A percentile compares a stretch with the other conserved stretches of the same genome.
Evolutionary conservation across 2,797 vertebrate species (phyloP).

Genomic region (Myotis pilosus): DNA sequence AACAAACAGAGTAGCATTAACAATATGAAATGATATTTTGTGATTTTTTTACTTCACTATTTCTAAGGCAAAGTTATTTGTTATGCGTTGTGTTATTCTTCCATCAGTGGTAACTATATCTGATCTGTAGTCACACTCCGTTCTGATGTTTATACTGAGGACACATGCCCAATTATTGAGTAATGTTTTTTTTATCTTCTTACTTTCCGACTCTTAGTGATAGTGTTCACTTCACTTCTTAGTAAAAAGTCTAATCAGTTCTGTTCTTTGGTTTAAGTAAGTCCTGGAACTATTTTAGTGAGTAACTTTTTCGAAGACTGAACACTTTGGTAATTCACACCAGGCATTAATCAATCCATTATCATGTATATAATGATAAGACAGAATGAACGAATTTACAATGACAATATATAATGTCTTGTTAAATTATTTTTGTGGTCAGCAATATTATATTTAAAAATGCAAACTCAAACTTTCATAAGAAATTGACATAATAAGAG

Average conservation of each 20-base stretch:
- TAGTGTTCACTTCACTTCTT: not conserved
- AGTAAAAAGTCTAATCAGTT: conserved; percentile 18
- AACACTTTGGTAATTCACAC: not conserved
- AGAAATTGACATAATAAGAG: conserved; percentile 14
- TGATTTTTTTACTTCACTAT: not conserved
- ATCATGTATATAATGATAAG: not conserved
- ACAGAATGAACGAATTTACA: not conserved
- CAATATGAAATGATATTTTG: not conserved
- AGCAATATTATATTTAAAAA: conserved; percentile 58
- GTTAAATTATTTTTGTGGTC: conserved; percentile 52
- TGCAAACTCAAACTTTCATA: conserved; percentile 5
- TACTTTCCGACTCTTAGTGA: not conserved
- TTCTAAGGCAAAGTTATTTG: not conserved
- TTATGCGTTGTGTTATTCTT: not conserved
- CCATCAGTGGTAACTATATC: not conserved
- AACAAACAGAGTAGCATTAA: not conserved
- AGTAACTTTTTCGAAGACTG: not conserved
- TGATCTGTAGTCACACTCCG: not conserved
- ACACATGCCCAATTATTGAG: not conserved
- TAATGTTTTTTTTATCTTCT: not conserved
- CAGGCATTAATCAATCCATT: conserved; percentile 44
- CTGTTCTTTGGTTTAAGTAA: conserved; percentile 38
- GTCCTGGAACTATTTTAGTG: not conserved
- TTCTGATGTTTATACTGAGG: not conserved
- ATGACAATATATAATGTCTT: not conserved